These are phyloP conservation scores for Arvicanthis niloticus DNA, from an alignment of 2,113 vertebrate species.

Conservation along the genomic window DNA sequence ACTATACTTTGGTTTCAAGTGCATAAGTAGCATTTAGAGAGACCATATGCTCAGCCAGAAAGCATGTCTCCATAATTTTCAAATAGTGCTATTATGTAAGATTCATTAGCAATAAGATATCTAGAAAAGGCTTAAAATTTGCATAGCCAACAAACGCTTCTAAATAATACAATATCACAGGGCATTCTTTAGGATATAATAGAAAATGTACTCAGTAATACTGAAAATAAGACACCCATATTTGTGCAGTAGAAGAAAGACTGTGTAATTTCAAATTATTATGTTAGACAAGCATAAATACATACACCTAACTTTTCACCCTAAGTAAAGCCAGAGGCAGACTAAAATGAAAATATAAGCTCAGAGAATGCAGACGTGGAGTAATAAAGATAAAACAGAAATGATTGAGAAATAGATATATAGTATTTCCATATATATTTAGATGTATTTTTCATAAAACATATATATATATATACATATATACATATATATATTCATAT, in stretches of 20 bases:
- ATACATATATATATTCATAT: too few relatives aligned
- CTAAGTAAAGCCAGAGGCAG: background rate
- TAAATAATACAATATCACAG: background rate
- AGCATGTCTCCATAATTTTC: background rate
- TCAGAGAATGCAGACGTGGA: background rate
- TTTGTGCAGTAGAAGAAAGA: background rate
- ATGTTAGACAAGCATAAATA: background rate
- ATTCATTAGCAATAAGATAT: background rate
- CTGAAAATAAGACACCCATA: background rate
- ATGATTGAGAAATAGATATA: background rate
- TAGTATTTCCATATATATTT: background rate
- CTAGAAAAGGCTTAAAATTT: background rate
- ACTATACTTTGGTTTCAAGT: background rate
- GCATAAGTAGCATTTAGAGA: background rate
- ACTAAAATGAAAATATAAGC: background rate
- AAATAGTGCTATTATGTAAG: background rate
- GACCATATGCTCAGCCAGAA: background rate
- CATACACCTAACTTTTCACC: background rate
- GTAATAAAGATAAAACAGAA: background rate
- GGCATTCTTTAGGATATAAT: background rate
- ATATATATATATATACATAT: too few relatives aligned
- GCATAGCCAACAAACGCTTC: background rate
- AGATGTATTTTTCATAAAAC: background rate
- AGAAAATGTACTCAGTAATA: background rate
- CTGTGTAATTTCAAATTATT: slow-evolving; percentile 26